phyloP scores from a whole-genome alignment of 2,888 invertebrate genomes.

The Cremastinae sp. region DNA sequence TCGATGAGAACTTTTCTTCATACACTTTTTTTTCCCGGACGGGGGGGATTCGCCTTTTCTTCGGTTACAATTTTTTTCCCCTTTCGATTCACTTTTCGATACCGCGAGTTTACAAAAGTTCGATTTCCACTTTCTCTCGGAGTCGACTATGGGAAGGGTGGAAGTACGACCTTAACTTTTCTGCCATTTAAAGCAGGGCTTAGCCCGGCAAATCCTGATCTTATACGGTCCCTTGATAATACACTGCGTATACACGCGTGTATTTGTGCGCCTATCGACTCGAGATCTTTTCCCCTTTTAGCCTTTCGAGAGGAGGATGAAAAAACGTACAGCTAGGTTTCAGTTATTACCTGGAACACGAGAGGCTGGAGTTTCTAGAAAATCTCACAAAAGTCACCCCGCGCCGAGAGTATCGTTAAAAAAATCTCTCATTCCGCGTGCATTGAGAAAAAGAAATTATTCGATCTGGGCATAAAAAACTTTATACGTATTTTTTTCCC shows the following conservation, averaged over 20 bases:
- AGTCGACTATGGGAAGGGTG: background rate
- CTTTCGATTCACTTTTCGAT: conserved; percentile 49
- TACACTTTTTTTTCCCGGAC: conserved; percentile 16
- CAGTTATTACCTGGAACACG: conserved; percentile 23
- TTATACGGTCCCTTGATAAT: conserved; percentile 41
- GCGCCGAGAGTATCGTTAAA: too few species aligned
- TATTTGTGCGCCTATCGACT: background rate
- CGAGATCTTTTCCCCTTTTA: conserved; percentile 20
- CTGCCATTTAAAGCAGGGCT: conserved; percentile 51
- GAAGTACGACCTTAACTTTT: conserved; percentile 18
- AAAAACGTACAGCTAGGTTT: conserved; percentile 24
- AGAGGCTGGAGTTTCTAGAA: conserved; percentile 15
- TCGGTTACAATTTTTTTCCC: conserved; percentile 26
- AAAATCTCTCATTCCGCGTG: too few species aligned
- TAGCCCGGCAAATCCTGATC: conserved; percentile 42
- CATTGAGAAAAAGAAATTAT: too few species aligned
- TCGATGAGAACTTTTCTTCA: conserved; percentile 30
- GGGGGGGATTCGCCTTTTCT: conserved; percentile 28
- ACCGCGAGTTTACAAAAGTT: conserved; percentile 43
- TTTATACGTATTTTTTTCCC: too few species aligned
- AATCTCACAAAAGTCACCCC: too few species aligned
- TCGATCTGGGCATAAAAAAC: too few species aligned
- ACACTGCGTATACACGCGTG: conserved; percentile 8
- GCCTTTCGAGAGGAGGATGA: conserved; percentile 11
- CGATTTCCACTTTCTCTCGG: conserved; percentile 45